Conservation (phyloP, 2,113 vertebrate genomes). For the Oreochromis aureus region DNA sequence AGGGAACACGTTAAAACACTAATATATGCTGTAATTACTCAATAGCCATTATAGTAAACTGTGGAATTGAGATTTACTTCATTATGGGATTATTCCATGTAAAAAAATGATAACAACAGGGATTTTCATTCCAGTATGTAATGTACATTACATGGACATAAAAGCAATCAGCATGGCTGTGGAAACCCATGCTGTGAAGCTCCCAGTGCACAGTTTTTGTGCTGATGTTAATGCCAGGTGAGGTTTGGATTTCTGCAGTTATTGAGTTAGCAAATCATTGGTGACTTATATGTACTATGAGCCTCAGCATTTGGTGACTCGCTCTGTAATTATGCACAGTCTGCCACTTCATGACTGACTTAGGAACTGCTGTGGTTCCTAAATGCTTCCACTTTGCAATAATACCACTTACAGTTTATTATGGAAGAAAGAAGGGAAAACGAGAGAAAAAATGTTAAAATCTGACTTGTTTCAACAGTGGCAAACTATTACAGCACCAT, state of each 20-base stretch:
- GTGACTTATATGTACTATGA: fast-evolving
- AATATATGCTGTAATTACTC: neutral
- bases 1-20: neutral
- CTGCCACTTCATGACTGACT: neutral
- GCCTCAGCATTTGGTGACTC: neutral
- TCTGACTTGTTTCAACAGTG: neutral
- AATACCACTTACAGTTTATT: neutral
- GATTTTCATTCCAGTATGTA: neutral
- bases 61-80: neutral
- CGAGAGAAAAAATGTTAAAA: fast-evolving
- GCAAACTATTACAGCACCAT: fast-evolving
- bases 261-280: neutral
- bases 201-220: neutral
- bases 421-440: fast-evolving
- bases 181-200: neutral
- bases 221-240: neutral
- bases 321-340: neutral
- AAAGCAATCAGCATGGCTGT: neutral
- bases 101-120: fast-evolving
- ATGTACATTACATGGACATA: neutral
- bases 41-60: neutral
- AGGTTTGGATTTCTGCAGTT: neutral
- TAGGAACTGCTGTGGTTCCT: neutral
- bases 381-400: neutral
- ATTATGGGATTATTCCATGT: neutral